A percentile compares a stretch with the other conserved stretches of the same genome.
Evolutionary conservation across 2,113 vertebrate genomes (phyloP).

Genomic region (Myrmecophaga tridactyla): DNA sequence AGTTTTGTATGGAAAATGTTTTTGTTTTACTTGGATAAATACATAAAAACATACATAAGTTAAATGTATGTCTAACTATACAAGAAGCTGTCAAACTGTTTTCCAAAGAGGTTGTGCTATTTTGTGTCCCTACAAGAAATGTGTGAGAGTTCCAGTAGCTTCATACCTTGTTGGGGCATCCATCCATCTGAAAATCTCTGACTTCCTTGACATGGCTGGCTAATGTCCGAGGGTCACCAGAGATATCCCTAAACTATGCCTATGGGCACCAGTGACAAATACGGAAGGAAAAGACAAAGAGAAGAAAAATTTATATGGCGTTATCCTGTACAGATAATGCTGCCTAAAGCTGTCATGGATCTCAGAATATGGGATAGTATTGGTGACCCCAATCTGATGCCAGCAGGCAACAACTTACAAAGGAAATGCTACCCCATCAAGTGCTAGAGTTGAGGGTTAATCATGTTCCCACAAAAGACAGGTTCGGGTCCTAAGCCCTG

Average conservation of each 20-base stretch:
- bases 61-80: not conserved
- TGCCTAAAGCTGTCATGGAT: not conserved
- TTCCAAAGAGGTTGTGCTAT: not conserved
- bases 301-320: not conserved
- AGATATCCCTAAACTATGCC: not conserved
- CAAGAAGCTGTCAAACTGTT: not conserved
- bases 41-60: not conserved
- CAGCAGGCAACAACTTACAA: not conserved
- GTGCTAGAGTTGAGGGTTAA: no score
- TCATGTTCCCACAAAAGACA: no score
- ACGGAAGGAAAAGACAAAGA: not conserved
- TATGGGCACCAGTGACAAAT: not conserved
- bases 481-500: no score
- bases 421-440: not conserved
- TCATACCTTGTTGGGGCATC: not conserved
- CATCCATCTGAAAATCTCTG: not conserved
- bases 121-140: not conserved
- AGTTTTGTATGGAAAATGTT: not conserved
- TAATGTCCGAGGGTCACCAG: not conserved
- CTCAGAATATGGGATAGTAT: not conserved
- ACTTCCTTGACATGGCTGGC: not conserved
- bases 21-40: not conserved
- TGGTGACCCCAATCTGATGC: not conserved
- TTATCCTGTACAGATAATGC: not conserved
- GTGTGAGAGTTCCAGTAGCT: not conserved